Base-by-base conservation (phyloP, 2,888 invertebrate species). In the Hipparchia sbordonii region DNA sequence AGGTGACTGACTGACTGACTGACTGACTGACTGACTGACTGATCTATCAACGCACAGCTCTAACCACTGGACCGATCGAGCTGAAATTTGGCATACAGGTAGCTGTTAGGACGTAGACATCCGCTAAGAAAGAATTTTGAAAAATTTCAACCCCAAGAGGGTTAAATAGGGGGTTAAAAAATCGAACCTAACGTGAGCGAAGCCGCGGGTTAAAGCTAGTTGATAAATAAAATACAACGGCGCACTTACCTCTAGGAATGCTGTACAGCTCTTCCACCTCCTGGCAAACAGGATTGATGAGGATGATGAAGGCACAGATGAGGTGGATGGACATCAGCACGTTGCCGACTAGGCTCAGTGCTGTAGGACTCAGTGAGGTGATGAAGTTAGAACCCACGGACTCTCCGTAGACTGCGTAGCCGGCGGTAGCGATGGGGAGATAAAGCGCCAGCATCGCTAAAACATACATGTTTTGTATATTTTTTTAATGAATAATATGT, bases 201-300 rank as follows among this genome's bases (percentile, higher is more conserved):
- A n/a, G n/a, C n/a, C n/a, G n/a, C n/a, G n/a, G n/a, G n/a, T n/a
- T n/a, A n/a, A n/a, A n/a, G n/a, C n/a, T n/a, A n/a, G n/a, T n/a
- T n/a, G n/a, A n/a, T 39, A 39, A 39, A 39, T 39, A 39, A 39
- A 39, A 39, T 39, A 39, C 39, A 5, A 5, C 39, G 39, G 39
- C 0, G n/a, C 7, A 52, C 89, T 86, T 82, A 96, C 96, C 89
- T 81, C 92, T 91, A 2, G 96, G 95, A 6, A 96, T 91, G 70
- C 92, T 92, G 78, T 96, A 94, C 2, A 95, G 88, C 80, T 96
- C 95, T 82, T 97, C 97, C 72, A 96, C 82, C 81, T 96, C 96
- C 86, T 96, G 96, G 82, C 95, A 95, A 57, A 96, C 95, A 0
- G 96, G 96, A 88, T 96, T 96, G 77, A 96, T 94, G 76, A 96